These are phyloP conservation scores for Centroberyx gerrardi DNA, from an alignment of 2,797 vertebrate genomes.

Conservation along the genomic window DNA sequence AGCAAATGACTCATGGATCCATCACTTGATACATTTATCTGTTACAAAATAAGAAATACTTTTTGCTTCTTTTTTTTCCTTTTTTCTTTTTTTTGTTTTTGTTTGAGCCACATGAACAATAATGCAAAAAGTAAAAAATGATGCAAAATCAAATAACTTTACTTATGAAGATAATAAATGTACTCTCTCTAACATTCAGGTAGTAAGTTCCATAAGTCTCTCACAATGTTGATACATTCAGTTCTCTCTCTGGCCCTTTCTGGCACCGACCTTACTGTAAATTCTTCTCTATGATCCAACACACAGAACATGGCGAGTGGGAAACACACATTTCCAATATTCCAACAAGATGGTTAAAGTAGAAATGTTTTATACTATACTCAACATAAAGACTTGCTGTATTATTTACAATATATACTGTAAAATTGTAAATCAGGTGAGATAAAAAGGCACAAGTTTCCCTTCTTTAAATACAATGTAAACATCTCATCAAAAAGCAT, in stretches of 20 bases:
- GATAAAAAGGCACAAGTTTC: constrained; percentile 99
- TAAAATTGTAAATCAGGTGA: constrained; percentile 97
- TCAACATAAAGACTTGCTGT: constrained; percentile 88
- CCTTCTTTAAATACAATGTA: constrained; percentile 99
- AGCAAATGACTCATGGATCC: constrained; percentile 72
- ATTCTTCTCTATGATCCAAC: constrained; percentile 67
- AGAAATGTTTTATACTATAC: constrained; percentile 92
- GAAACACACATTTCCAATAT: constrained; percentile 76
- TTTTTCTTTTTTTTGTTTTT: constrained; percentile 36
- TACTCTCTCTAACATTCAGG: constrained; percentile 85
- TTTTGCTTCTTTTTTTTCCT: constrained; percentile 58
- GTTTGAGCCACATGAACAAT: constrained; percentile 70
- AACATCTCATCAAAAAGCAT: constrained; percentile 98
- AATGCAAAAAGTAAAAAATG: constrained; percentile 72
- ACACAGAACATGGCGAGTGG: constrained; percentile 76
- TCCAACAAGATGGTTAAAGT: constrained; percentile 85
- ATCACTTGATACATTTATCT: constrained; percentile 69
- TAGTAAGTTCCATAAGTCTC: constrained; percentile 81
- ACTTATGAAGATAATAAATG: constrained; percentile 77
- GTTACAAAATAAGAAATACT: constrained; percentile 77
- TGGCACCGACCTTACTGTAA: constrained; percentile 58
- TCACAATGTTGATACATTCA: constrained; percentile 83
- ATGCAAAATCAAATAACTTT: constrained; percentile 69
- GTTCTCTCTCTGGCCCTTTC: constrained; percentile 70
- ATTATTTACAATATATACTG: constrained; percentile 99